Percentiles rank a stretch among this genome's conserved stretches.
Conservation (phyloP, 2,888 invertebrate genomes). For the Homarus gammarus region DNA sequence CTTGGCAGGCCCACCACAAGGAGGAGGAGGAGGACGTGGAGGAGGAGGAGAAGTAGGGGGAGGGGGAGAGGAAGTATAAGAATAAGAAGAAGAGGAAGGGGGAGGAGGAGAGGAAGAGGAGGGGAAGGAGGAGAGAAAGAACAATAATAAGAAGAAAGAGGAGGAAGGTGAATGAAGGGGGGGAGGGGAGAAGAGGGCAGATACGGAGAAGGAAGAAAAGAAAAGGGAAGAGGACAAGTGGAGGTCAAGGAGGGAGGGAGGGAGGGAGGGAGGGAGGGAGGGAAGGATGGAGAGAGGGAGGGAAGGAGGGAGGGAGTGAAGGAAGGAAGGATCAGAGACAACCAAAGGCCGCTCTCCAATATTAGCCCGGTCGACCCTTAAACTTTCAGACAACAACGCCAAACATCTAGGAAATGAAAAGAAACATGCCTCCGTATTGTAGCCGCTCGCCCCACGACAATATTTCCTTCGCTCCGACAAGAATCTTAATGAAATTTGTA, state of each 20-base stretch:
- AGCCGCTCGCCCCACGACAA: background rate
- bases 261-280: background rate
- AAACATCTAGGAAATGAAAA: background rate
- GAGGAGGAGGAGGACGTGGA: too few relatives aligned
- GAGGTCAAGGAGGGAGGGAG: too few relatives aligned
- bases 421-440: too few relatives aligned
- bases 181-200: too few relatives aligned
- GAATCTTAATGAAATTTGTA: slow-evolving; percentile 14
- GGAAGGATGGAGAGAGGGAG: background rate
- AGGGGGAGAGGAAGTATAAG: background rate
- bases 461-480: background rate
- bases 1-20: too few relatives aligned
- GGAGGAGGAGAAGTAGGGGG: background rate
- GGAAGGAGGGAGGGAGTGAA: background rate
- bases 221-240: too few relatives aligned
- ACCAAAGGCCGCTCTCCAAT: background rate
- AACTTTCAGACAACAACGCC: slow-evolving; percentile 15
- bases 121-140: too few relatives aligned
- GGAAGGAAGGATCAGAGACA: background rate
- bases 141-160: too few relatives aligned
- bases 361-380: background rate
- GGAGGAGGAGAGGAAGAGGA: background rate
- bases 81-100: background rate
- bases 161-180: too few relatives aligned
- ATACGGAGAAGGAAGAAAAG: too few relatives aligned